Evolutionary conservation across 2,888 invertebrate species (phyloP), one percentile per base, ranked within the genome.

Genomic region (Gandaritis pyraliata): DNA sequence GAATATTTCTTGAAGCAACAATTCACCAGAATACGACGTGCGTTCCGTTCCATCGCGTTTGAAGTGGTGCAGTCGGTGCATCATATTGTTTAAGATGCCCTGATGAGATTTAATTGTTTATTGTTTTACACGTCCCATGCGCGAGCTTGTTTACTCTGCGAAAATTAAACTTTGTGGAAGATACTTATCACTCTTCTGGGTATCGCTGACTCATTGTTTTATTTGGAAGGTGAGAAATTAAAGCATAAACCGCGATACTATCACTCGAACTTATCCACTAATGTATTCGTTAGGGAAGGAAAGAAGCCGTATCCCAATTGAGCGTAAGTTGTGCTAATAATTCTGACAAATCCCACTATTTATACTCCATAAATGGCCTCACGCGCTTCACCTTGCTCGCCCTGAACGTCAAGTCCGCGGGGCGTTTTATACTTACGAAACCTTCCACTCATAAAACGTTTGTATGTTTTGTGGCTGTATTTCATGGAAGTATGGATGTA

Each of bases 401-500:
- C 78, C 75, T 78, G 77, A 72, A 70, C 62, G 70, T 70, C 67
- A 74, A 72, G 68, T 71, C 73, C 74, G 78, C 74, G 75, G 79
- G 82, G 77, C 77, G 81, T 80, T 80, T 81, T 81, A 75, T 73
- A 77, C 72, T 68, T 67, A 65, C 71, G 78, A 72, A 77, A 81
- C 80, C 80, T 86, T 85, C 79, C 80, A 81, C 78, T 82, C 78
- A 73, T 83, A 81, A 84, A 82, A 60, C 76, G 77, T 76, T 73
- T 74, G 77, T 77, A 72, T 74, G 74, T 73, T 79, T 75, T 73
- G 75, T 76, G 80, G 80, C 70, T 76, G 80, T 80, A 71, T 81
- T 84, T 83, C 80, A 83, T 79, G 81, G 81, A 81, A 85, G 79
- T 80, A 83, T 83, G 87, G 79, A 79, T 84, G 88, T 88, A 87